phyloP scores from a whole-genome alignment of 2,113 vertebrate genomes.

The Hyperopisus bebe region DNA sequence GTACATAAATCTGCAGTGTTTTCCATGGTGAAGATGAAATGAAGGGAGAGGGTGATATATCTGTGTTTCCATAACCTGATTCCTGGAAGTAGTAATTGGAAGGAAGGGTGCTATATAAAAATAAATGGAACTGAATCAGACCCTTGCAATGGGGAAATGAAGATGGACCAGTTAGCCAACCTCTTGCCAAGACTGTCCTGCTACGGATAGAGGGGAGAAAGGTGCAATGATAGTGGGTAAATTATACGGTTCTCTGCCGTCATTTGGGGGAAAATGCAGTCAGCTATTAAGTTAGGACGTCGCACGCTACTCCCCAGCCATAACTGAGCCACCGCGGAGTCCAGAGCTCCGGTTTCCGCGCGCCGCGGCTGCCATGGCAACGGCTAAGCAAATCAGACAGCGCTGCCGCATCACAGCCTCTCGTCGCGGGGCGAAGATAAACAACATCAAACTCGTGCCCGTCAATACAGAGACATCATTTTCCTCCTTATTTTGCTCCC shows the following conservation, averaged over 20 bases:
- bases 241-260: not conserved
- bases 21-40: not conserved
- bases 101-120: not conserved
- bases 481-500: not conserved
- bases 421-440: not conserved
- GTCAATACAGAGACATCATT: not conserved
- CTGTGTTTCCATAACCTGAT: not conserved
- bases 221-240: not conserved
- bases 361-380: not conserved
- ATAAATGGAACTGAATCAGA: not conserved
- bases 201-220: not conserved
- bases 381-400: not conserved
- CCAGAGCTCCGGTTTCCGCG: not conserved
- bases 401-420: not conserved
- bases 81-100: not conserved
- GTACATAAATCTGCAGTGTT: not conserved
- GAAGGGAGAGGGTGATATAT: not conserved
- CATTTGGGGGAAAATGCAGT: not conserved
- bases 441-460: not conserved
- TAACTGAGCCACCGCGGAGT: no score
- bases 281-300: not conserved
- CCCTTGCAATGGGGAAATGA: not conserved
- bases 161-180: not conserved
- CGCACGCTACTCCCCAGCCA: not conserved
- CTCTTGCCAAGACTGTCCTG: not conserved